Base-by-base conservation (phyloP, 2,888 invertebrate genomes). In the Athripsodes cinereus region DNA sequence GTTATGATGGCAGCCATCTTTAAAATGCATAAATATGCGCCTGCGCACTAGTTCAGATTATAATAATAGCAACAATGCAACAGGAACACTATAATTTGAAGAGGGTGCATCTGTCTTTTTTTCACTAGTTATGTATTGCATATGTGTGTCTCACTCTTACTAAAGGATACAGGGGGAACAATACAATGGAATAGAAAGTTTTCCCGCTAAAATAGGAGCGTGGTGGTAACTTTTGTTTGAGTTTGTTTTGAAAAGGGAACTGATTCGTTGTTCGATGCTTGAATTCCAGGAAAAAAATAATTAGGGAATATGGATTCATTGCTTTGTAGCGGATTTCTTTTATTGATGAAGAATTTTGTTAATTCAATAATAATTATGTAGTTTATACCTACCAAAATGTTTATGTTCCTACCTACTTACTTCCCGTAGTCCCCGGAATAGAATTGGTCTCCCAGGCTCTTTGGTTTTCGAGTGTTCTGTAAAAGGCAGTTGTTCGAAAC, bases 121-220 rank as follows among this genome's bases (percentile, higher is more conserved):
- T 55, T 16, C 22, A 20, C 48, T 10, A 21, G 20, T 10, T 21
- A 5, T 19, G 2, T 20, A 11, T 21, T 8, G 47, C 20, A 40
- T 47, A 19, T 47, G 18, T 47, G 8, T 47, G 21, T 47, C 47
- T 47, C 19, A 3, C 6, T 47, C 47, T 8, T 47, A 2, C 21
- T 6, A 2, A 40, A 18, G 48, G 21, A 22, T 40, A 48, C 11
- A 35, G 55, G 19, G 54, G 61, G 61, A 55, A 48, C 21, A 56
- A 31, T 48, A 61, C 60, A 62, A 62, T 58, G 49, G 62, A 61
- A 44, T 44, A 59, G 62, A 62, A 62, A 62, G 62, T 62, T 62
- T 58, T 62, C 60, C 55, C 58, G 60, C 60, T 62, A 62, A 55
- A 52, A 55, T 22, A 50, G 58, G 54, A 26, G 26, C 26, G 26